These are phyloP conservation scores for Ceratosolen fusciceps DNA, from an alignment of 1,140 invertebrate genomes.

Conservation along the genomic window DNA sequence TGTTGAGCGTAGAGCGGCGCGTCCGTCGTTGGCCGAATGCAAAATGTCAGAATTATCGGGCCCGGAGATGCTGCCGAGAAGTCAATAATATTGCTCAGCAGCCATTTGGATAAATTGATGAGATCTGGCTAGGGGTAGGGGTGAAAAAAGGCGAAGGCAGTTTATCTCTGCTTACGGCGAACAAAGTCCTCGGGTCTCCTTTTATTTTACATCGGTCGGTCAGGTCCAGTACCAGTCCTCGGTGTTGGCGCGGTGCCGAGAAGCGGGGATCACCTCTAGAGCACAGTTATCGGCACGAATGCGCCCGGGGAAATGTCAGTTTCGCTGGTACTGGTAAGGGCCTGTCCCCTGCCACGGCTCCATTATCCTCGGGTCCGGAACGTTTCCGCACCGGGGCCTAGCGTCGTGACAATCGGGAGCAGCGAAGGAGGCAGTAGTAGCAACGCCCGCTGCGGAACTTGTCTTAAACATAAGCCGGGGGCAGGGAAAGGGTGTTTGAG, in stretches of 20 bases:
- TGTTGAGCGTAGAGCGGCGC: too few species aligned
- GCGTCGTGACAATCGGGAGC: conserved; percentile 31
- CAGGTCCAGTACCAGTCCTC: neutral
- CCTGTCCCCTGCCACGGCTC: conserved; percentile 4
- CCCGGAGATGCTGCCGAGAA: too few species aligned
- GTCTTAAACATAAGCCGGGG: conserved; percentile 4
- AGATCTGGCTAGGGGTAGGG: too few species aligned
- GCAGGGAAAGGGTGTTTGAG: neutral
- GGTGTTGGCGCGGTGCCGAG: neutral
- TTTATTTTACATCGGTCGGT: neutral
- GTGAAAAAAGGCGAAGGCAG: too few species aligned
- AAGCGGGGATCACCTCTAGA: neutral
- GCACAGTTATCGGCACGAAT: conserved; percentile 20
- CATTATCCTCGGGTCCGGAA: neutral
- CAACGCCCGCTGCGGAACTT: conserved; percentile 35
- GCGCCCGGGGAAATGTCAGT: conserved; percentile 27
- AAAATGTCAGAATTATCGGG: too few species aligned
- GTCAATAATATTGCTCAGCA: too few species aligned
- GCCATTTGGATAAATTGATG: too few species aligned
- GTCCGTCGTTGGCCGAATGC: too few species aligned
- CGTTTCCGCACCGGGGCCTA: neutral
- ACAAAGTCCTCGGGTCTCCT: neutral
- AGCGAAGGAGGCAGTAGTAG: conserved; percentile 24
- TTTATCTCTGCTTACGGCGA: too few species aligned
- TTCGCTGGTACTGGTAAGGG: neutral